Evolutionary conservation across 2,113 vertebrate species (phyloP), one percentile per base, ranked within the genome.

Genomic region (Hippocampus barbouri): DNA sequence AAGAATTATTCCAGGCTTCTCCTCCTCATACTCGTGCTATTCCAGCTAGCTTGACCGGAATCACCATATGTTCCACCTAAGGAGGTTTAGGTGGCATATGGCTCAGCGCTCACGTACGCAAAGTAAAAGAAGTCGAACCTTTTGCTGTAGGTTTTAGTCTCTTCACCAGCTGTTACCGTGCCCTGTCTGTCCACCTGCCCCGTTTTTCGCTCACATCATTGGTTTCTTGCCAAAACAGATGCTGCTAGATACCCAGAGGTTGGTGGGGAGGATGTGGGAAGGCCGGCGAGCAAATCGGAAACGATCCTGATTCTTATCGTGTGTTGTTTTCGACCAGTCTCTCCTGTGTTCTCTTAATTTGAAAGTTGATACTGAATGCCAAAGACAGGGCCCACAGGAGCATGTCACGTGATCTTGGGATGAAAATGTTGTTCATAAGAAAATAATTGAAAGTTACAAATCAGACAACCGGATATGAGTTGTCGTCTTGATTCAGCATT

Each of bases 11-110:
- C 51, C 41, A 3, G 53, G 57, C 61, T 49, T 76, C 57, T 78
- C 68, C 18, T 66, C 60, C 60, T 76, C 66, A 30, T 54, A 60
- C 38, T 34, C 51, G 40, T 27, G 69, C 64, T 59, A 57, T 63
- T 78, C 56, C 69, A 69, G 47, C 59, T 74, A 51, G 27, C 59
- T 61, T 70, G 43, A 73, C 73, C 62, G 38, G 30, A 74, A 77
- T 71, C 67, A 74, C 77, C 80, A 79, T 85, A 86, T 85, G 79
- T 81, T 85, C 76, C 60, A 83, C 81, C 75, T 79, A 68, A 83
- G 75, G 78, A 78, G 74, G 66, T 84, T 76, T 69, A 40, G 72
- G 68, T 49, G 54, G 75, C 76, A 78, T 79, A 78, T 75, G 80
- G 66, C 27, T 66, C 43, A 2, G 38, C 38, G 30, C 60, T 38